These are phyloP conservation scores for Synergus itoensis DNA, from an alignment of 2,888 invertebrate species.

Conservation along the genomic window DNA sequence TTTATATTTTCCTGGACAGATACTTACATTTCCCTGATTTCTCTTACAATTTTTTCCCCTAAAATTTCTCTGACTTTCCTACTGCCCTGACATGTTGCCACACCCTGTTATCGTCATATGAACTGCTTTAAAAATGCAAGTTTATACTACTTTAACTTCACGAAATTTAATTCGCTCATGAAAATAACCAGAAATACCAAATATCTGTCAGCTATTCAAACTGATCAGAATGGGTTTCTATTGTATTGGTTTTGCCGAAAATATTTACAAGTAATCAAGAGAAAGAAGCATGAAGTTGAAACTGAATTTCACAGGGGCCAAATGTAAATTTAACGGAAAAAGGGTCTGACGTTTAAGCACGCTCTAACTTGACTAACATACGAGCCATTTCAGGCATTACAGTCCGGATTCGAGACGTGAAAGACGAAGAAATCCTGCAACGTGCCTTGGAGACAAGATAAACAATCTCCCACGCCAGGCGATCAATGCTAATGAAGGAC, in stretches of 20 bases:
- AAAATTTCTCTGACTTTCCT: too few species aligned
- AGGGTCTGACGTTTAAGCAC: background rate
- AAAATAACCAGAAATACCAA: background rate
- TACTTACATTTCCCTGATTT: too few species aligned
- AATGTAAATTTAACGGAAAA: background rate
- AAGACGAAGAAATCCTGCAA: conserved; percentile 6
- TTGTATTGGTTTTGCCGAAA: background rate
- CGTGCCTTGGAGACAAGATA: conserved; percentile 50
- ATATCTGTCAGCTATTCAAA: background rate
- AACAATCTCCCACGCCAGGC: conserved; percentile 48
- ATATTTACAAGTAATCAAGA: background rate
- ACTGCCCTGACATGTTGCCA: too few species aligned
- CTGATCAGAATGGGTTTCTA: background rate
- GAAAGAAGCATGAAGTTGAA: background rate
- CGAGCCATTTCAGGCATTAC: conserved; percentile 7
- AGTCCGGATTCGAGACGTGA: conserved; percentile 3
- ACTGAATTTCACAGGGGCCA: background rate
- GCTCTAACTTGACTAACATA: conserved; percentile 8
- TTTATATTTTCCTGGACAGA: too few species aligned
- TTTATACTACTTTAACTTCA: background rate
- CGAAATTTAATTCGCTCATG: background rate
- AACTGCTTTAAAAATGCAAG: background rate
- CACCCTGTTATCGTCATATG: background rate
- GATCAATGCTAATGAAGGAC: conserved; percentile 44
- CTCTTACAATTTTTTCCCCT: too few species aligned